Conservation (phyloP, 2,888 invertebrate species). For the Papilio elwesi region DNA sequence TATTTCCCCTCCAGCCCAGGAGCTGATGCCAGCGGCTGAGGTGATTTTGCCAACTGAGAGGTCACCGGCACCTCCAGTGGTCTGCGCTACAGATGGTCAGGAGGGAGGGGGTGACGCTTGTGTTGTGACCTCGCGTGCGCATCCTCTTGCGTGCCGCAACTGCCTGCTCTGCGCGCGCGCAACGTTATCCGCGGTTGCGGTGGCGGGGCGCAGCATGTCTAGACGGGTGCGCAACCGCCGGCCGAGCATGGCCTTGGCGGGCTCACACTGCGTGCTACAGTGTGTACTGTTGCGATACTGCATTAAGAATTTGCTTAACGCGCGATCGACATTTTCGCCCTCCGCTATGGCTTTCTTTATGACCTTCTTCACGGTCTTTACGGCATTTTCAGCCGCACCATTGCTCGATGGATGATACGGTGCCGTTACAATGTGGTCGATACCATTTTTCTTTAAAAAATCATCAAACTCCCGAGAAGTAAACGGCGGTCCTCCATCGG, state of each 20-base stretch:
- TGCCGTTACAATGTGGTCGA: constrained; percentile 44
- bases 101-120: too few relatives aligned
- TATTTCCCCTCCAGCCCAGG: too few relatives aligned
- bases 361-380: constrained; percentile 32
- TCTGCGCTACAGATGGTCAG: too few relatives aligned
- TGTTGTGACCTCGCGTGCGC: too few relatives aligned
- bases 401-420: constrained; percentile 46
- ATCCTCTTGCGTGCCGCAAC: neutral
- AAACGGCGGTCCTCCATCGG: constrained; percentile 46
- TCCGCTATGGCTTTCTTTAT: constrained; percentile 43
- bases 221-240: constrained; percentile 40
- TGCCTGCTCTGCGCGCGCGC: constrained; percentile 11
- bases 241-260: constrained; percentile 40
- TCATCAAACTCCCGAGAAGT: constrained; percentile 40
- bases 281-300: constrained; percentile 43
- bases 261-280: constrained; percentile 42
- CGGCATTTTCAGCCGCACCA: constrained; percentile 45
- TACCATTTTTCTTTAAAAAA: constrained; percentile 42
- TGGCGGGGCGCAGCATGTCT: constrained; percentile 25
- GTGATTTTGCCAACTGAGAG: too few relatives aligned
- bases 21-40: too few relatives aligned
- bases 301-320: constrained; percentile 40
- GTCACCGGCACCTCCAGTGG: too few relatives aligned
- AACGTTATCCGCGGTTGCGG: constrained; percentile 10
- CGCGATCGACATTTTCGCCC: constrained; percentile 26